Percentiles rank a stretch among this genome's conserved stretches.
These are phyloP conservation scores for Andrena fulva DNA, from an alignment of 2,888 invertebrate genomes.

Conservation along the genomic window DNA sequence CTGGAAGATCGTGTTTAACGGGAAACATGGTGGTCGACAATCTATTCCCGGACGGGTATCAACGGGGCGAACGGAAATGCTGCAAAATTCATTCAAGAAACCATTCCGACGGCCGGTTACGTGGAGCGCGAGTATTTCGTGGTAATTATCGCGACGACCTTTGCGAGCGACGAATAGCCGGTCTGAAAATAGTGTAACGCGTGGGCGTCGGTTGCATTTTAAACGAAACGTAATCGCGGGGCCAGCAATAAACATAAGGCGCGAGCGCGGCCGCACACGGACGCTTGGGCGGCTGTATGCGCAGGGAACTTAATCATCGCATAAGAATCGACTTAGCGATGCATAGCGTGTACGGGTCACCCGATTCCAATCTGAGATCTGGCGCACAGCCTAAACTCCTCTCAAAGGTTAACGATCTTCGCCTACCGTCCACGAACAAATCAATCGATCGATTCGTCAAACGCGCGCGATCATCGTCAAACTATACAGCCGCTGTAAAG, in stretches of 20 bases:
- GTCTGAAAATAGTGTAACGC: constrained; percentile 61
- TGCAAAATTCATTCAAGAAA: constrained; percentile 61
- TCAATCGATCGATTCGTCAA: constrained; percentile 54
- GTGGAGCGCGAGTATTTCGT: constrained; percentile 33
- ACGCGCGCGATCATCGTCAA: neutral
- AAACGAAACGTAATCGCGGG: constrained; percentile 44
- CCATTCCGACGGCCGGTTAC: constrained; percentile 37
- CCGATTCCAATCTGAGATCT: constrained; percentile 82
- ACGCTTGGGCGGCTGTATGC: neutral
- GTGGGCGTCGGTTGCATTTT: constrained; percentile 59
- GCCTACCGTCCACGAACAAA: constrained; percentile 52
- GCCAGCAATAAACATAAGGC: constrained; percentile 27
- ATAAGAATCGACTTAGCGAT: constrained; percentile 72
- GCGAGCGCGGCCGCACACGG: neutral
- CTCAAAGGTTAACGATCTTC: constrained; percentile 83
- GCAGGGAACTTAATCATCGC: constrained; percentile 64
- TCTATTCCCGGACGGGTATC: constrained; percentile 54
- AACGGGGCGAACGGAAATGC: constrained; percentile 51
- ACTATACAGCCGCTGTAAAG: too few species aligned
- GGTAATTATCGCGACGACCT: constrained; percentile 66
- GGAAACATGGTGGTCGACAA: constrained; percentile 31
- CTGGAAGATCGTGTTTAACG: constrained; percentile 31
- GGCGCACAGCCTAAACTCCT: constrained; percentile 80
- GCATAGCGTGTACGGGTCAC: constrained; percentile 77
- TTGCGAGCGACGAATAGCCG: constrained; percentile 45